Evolutionary conservation across 2,797 vertebrate genomes (phyloP).

Genomic region (Manis javanica): DNA sequence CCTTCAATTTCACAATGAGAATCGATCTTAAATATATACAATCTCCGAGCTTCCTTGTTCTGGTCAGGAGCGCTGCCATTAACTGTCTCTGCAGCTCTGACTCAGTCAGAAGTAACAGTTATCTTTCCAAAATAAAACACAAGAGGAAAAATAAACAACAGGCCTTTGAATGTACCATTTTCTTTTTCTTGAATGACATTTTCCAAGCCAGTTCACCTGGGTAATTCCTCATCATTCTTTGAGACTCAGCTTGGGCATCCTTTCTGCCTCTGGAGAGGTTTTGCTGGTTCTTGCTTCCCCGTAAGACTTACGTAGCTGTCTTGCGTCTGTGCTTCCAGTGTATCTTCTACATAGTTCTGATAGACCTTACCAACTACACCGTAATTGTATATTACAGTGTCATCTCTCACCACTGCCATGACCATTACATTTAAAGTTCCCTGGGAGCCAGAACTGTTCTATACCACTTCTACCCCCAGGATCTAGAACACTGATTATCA

Average conservation of each 20-base stretch:
- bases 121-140: constrained; percentile 31
- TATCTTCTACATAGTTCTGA: background rate
- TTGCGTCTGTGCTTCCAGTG: background rate
- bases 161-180: background rate
- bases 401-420: background rate
- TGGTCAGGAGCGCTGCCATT: constrained; percentile 13
- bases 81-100: constrained; percentile 4
- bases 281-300: background rate
- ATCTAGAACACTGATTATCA: background rate
- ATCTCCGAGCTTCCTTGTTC: background rate
- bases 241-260: background rate
- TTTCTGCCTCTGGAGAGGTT: background rate
- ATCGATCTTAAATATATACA: constrained; percentile 31
- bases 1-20: constrained; percentile 4
- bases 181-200: constrained; percentile 6
- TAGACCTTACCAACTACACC: background rate
- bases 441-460: background rate
- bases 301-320: background rate
- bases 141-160: background rate
- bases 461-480: background rate
- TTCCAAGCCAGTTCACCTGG: background rate
- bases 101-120: constrained; percentile 41
- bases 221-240: background rate
- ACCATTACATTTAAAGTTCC: background rate
- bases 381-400: background rate